Percentiles rank a stretch among this genome's conserved stretches.
These are phyloP conservation scores for Hoplodrina ambigua DNA, from an alignment of 2,888 invertebrate genomes.

Conservation along the genomic window DNA sequence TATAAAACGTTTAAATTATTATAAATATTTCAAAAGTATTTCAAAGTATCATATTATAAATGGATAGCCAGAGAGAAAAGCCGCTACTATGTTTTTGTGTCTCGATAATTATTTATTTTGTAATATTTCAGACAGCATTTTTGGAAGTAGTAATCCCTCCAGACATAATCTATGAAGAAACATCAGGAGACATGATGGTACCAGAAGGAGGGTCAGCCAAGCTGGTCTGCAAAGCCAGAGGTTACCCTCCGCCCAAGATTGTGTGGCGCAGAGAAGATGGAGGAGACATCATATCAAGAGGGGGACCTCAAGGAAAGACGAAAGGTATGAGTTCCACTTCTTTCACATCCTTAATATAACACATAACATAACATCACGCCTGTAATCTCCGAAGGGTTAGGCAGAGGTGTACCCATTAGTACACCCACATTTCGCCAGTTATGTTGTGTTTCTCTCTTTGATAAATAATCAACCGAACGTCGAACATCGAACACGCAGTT, in stretches of 20 bases:
- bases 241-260: slow-evolving; percentile 96
- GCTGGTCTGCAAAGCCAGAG: slow-evolving; percentile 95
- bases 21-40: background rate
- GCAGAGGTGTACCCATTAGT: too few relatives aligned
- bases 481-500: too few relatives aligned
- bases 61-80: background rate
- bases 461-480: too few relatives aligned
- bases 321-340: slow-evolving; percentile 89
- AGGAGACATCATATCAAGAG: slow-evolving; percentile 94
- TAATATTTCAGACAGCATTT: slow-evolving; percentile 92
- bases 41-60: slow-evolving; percentile 1
- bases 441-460: too few relatives aligned
- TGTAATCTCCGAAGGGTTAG: too few relatives aligned
- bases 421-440: too few relatives aligned
- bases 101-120: background rate
- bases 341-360: background rate
- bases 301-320: slow-evolving; percentile 93
- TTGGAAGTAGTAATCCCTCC: slow-evolving; percentile 98
- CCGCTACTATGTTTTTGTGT: background rate
- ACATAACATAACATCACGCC: too few relatives aligned
- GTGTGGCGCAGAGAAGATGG: slow-evolving; percentile 97
- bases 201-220: slow-evolving; percentile 97
- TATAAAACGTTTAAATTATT: background rate
- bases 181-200: slow-evolving; percentile 98
- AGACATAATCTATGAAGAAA: slow-evolving; percentile 96